These are phyloP conservation scores for Dascillus cervinus DNA, from an alignment of 2,888 invertebrate genomes.

Conservation along the genomic window DNA sequence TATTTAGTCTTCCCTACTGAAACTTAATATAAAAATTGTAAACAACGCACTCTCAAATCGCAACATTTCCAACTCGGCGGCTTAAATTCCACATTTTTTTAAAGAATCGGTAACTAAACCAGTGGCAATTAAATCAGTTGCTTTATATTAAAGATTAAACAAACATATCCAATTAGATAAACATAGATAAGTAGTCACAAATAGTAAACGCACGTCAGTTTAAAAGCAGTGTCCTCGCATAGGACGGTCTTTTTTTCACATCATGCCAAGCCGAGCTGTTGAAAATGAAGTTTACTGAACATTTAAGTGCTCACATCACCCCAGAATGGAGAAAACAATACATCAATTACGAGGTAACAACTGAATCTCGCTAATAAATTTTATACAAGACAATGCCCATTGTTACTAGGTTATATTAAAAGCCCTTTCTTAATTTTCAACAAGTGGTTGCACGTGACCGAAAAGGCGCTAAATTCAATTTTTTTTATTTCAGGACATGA, in stretches of 20 bases:
- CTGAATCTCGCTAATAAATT: too few relatives aligned
- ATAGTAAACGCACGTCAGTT: too few relatives aligned
- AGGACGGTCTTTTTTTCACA: not conserved
- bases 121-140: too few relatives aligned
- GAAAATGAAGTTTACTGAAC: slow-evolving; percentile 85
- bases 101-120: too few relatives aligned
- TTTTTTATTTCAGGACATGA: slow-evolving; percentile 59
- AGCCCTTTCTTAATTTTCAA: not conserved
- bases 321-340: slow-evolving; percentile 91
- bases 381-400: slow-evolving; percentile 1
- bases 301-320: slow-evolving; percentile 79
- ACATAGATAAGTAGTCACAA: too few relatives aligned
- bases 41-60: too few relatives aligned
- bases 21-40: too few relatives aligned
- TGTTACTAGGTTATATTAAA: slow-evolving; percentile 1
- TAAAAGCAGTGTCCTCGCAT: not conserved
- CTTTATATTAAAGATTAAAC: not conserved
- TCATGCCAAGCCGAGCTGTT: not conserved
- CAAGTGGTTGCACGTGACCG: not conserved
- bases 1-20: too few relatives aligned
- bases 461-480: slow-evolving; percentile 4
- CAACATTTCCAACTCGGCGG: too few relatives aligned
- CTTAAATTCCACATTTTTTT: too few relatives aligned
- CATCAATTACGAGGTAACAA: slow-evolving; percentile 61
- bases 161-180: too few relatives aligned